Conservation (phyloP, 2,113 vertebrate species). For the Podiceps cristatus region DNA sequence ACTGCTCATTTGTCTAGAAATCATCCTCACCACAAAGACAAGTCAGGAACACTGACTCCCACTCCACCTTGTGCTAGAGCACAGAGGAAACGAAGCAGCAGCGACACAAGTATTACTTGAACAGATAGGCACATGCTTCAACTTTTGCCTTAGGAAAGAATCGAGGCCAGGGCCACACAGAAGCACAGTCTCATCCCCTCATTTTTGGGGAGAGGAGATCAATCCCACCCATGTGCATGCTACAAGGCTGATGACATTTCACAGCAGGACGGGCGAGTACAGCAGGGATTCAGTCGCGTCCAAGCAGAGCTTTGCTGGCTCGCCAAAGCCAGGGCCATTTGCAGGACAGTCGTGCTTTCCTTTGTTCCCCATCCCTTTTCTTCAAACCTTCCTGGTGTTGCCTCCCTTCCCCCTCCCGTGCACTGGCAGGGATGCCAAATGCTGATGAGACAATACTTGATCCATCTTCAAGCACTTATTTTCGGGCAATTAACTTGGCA, state of each 20-base stretch:
- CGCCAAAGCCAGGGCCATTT: neutral
- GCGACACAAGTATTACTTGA: neutral
- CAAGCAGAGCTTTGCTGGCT: neutral
- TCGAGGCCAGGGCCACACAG: neutral
- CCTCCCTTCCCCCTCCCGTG: neutral
- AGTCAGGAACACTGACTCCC: neutral
- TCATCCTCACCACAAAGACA: neutral
- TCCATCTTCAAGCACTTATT: conserved; percentile 67
- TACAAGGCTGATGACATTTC: neutral
- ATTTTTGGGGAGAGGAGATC: neutral
- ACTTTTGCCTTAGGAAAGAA: neutral
- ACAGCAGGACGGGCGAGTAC: neutral
- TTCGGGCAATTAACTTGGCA: conserved; percentile 70
- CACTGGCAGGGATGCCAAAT: conserved; percentile 45
- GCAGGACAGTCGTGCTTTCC: neutral
- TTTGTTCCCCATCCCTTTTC: neutral
- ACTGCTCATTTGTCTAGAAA: neutral
- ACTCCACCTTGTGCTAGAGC: neutral
- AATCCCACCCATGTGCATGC: neutral
- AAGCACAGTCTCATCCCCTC: neutral
- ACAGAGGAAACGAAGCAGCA: neutral
- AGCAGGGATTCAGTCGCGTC: neutral
- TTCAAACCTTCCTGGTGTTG: neutral
- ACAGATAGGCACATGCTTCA: neutral
- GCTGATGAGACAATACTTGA: conserved; percentile 69